Base-by-base conservation (phyloP, 2,888 invertebrate species). In the Eupithecia subumbrata region DNA sequence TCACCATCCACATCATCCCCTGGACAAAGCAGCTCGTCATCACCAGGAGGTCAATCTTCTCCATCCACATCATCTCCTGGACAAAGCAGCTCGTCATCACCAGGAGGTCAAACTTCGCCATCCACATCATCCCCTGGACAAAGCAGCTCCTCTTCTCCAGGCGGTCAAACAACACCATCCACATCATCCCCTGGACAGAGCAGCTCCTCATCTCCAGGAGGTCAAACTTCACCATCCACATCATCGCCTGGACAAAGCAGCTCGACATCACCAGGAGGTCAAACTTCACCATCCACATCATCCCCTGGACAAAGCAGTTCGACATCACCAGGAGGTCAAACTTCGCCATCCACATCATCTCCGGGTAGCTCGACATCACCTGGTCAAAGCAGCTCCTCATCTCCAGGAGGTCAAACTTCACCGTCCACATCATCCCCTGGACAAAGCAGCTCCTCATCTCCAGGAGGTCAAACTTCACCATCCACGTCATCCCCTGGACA, bases 341-440 rank as follows among this genome's bases (percentile, higher is more conserved):
- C 66, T n/a, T n/a, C 34, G 18, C 9, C 63, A 4, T 30, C 63
- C 2, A 18, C 64, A 37, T 18, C 16, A 66, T 66, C 66, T 18
- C 37, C 66, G 0, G 66, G 37, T 34, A n/a, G 66, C 9, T 37
- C 66, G 4, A n/a, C 66, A 66, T 34, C 30, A 0, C 37, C 64
- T 22, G 52, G n/a, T 22, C 52, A n/a, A 64, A 14, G 64, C 18
- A 18, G 64, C 37, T 64, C 64, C 4, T 5, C 37, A 37, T 37
- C n/a, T n/a, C 5, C 66, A n/a, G 66, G 66, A 3, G 66, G 66
- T 2, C 56, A 56, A 56, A 56, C 56, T 56, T 56, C 56, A 56
- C 9, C 64, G 4, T 63, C 63, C 5, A 30, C 63, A 16, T 25
- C 30, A 18, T 63, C 63, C 11, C 14, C 60, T 5, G 63, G 63